These are phyloP conservation scores for Tolypeutes matacus DNA, from an alignment of 2,797 vertebrate species.

Conservation along the genomic window DNA sequence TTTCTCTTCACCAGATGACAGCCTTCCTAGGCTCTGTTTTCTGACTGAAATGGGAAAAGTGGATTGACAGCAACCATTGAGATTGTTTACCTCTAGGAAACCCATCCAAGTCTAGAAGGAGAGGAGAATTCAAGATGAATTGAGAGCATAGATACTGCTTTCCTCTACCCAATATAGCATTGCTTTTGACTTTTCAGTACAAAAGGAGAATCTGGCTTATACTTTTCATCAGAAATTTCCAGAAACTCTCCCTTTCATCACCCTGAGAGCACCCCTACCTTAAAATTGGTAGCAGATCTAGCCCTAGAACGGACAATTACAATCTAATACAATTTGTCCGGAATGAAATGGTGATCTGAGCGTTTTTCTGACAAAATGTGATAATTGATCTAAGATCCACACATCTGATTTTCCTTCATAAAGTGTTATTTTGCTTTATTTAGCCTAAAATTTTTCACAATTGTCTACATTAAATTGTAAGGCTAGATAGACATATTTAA, in stretches of 20 bases:
- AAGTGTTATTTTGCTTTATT: constrained; percentile 39
- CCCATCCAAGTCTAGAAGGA: neutral
- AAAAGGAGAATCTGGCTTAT: neutral
- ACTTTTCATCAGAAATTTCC: constrained; percentile 27
- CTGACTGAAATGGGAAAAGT: neutral
- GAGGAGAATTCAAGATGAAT: neutral
- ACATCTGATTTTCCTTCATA: constrained; percentile 31
- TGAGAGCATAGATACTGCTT: neutral
- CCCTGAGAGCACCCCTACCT: neutral
- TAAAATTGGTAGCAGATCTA: neutral
- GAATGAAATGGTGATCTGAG: constrained; percentile 12
- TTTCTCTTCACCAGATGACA: neutral
- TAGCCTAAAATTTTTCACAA: constrained; percentile 38
- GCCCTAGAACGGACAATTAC: neutral
- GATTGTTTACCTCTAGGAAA: neutral
- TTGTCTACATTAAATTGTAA: neutral
- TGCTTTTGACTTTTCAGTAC: neutral
- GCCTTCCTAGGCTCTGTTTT: neutral
- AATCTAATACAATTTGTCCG: neutral
- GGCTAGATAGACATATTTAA: neutral
- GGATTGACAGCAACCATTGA: neutral
- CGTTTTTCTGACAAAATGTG: neutral
- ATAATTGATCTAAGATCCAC: neutral
- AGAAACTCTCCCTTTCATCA: constrained; percentile 22
- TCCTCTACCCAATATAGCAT: neutral